Percentiles rank a stretch among this genome's conserved stretches.
Evolutionary conservation across 1,140 invertebrate species (phyloP).

Genomic region (Acromyrmex echinatior): DNA sequence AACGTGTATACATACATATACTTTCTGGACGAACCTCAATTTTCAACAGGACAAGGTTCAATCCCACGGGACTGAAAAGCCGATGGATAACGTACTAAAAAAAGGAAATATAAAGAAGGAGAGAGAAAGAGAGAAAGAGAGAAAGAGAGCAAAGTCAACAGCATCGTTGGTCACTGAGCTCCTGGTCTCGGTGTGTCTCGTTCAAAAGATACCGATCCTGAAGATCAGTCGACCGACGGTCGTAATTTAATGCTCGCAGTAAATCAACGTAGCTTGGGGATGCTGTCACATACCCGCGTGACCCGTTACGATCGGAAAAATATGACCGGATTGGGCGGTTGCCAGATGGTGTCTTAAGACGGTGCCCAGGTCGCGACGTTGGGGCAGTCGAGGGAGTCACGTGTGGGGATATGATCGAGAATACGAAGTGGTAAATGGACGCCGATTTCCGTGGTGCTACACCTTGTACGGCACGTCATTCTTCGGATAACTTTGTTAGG

Average conservation of each 20-base stretch:
- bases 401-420: conserved; percentile 19
- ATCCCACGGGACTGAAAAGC: conserved; percentile 33
- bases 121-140: background rate
- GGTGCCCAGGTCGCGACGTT: background rate
- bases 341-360: conserved; percentile 48
- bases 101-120: too few species aligned
- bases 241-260: conserved; percentile 71
- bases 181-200: conserved; percentile 8
- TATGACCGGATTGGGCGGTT: conserved; percentile 58
- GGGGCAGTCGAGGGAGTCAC: background rate
- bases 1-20: background rate
- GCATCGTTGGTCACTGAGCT: conserved; percentile 35
- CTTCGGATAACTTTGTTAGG: conserved; percentile 65
- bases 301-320: conserved; percentile 63
- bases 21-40: conserved; percentile 19
- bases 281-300: conserved; percentile 52
- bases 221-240: conserved; percentile 64
- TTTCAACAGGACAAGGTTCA: conserved; percentile 43
- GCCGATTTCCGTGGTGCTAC: conserved; percentile 30
- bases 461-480: conserved; percentile 52
- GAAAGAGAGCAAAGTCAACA: conserved; percentile 25
- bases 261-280: conserved; percentile 68
- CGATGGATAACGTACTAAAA: conserved; percentile 17
- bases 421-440: conserved; percentile 44
- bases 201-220: conserved; percentile 57